These are phyloP conservation scores for Percopsis transmontana DNA, from an alignment of 2,113 vertebrate species.

Conservation along the genomic window DNA sequence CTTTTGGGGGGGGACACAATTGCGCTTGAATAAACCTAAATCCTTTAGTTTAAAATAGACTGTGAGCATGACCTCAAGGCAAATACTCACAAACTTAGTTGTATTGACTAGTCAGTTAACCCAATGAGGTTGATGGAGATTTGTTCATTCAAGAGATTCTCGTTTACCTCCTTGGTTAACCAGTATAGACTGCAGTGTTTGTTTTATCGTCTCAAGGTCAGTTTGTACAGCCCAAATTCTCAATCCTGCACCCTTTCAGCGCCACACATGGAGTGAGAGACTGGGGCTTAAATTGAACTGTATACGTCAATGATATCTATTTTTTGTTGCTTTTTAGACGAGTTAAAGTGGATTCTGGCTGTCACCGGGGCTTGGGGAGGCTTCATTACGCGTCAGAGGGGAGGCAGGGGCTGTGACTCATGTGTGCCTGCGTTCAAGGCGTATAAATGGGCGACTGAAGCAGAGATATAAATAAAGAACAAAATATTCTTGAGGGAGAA, in stretches of 20 bases:
- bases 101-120: too few species aligned
- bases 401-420: constrained; percentile 83
- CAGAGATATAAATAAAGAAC: constrained; percentile 69
- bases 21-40: too few species aligned
- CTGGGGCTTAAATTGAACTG: not conserved
- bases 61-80: too few species aligned
- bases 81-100: too few species aligned
- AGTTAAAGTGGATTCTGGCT: constrained; percentile 57
- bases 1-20: not conserved
- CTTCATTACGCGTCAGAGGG: constrained; percentile 73
- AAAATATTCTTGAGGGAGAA: constrained; percentile 65
- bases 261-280: constrained; percentile 48
- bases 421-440: constrained; percentile 75
- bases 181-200: not conserved
- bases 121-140: too few species aligned
- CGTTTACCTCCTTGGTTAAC: too few species aligned
- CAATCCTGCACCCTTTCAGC: constrained; percentile 39
- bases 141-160: too few species aligned
- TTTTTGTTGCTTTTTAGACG: constrained; percentile 32
- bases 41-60: too few species aligned
- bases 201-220: constrained; percentile 56
- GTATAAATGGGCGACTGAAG: constrained; percentile 71
- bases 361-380: constrained; percentile 63
- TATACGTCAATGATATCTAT: constrained; percentile 54
- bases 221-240: constrained; percentile 21